Conservation (phyloP, 2,797 vertebrate genomes). For the Enteromius fasciolatus region DNA sequence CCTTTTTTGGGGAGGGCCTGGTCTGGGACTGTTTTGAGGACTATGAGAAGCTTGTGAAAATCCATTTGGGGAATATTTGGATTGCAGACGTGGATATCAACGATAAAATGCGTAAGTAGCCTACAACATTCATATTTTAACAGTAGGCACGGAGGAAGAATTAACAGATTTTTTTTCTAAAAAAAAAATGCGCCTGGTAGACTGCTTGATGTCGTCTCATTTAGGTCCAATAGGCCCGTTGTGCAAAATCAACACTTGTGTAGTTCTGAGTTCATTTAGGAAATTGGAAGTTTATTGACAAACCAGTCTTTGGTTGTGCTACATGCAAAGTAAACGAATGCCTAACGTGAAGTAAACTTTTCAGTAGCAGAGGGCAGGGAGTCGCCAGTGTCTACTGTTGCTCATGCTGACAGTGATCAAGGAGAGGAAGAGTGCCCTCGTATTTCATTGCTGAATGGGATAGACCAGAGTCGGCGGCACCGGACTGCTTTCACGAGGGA, state of each 20-base stretch:
- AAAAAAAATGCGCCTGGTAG: neutral
- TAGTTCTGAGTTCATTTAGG: neutral
- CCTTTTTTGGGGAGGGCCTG: constrained; percentile 32
- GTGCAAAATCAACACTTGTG: neutral
- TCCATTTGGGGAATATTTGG: constrained; percentile 28
- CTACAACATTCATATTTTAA: neutral
- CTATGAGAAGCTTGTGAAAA: constrained; percentile 35
- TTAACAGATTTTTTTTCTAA: neutral
- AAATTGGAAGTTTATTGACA: neutral
- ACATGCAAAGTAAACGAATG: neutral
- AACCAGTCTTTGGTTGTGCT: neutral
- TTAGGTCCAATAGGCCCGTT: neutral
- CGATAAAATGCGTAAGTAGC: constrained; percentile 63
- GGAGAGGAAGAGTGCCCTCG: constrained; percentile 66
- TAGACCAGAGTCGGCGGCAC: constrained; percentile 77
- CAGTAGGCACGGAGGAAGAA: neutral
- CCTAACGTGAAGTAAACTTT: constrained; percentile 5
- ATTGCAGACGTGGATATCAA: constrained; percentile 31
- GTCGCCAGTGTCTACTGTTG: constrained; percentile 61
- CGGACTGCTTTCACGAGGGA: constrained; percentile 80
- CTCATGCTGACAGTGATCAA: constrained; percentile 58
- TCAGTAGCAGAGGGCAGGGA: constrained; percentile 73
- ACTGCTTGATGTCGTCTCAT: neutral
- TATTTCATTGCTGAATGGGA: constrained; percentile 59
- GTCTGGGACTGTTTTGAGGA: constrained; percentile 21